Evolutionary conservation across 2,888 invertebrate species (phyloP), one percentile per base, ranked within the genome.

Genomic region (Cephus runcator): DNA sequence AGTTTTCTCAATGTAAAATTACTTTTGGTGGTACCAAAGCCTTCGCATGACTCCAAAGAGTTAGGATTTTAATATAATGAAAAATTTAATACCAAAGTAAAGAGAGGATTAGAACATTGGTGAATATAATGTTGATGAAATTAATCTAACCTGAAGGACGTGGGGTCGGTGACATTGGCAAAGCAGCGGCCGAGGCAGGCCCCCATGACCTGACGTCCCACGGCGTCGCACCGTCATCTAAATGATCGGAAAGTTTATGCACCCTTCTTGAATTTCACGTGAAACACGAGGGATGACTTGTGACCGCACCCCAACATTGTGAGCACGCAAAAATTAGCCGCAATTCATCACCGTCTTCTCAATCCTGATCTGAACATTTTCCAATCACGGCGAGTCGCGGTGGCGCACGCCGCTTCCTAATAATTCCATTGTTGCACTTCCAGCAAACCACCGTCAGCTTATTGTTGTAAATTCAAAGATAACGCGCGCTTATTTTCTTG

Each of bases 111-210:
- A 69, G 15, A 30, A 69, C 3, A 15, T 30, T 30, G 6, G 31
- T 9, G 69, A 33, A 30, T 12, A 30, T 30, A 69, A 12, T 69
- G 30, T 69, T 33, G 33, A 31, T 30, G 30, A 30, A 40, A 75
- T 34, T 75, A 31, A 71, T 83, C 85, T 86, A 87, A 90, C 89
- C 89, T 90, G 90, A 86, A 85, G 69, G 88, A 85, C 76, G 88
- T 84, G 76, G 85, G 85, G 82, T 89, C 86, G 83, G 87, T 85
- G 79, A 90, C 85, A 82, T 87, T 89, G 82, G 92, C 90, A 85
- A 93, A 90, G 87, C 93, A 93, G 85, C 90, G 92, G 87, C 92
- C 92, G 86, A 92, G 90, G 88, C 93, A 93, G 90, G 91, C 92
- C 89, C 93, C 93, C 93, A 93, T 93, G 88, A 89, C 89, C 90